Base-by-base conservation (phyloP, 1,140 invertebrate genomes). In the Nylanderia fulva region DNA sequence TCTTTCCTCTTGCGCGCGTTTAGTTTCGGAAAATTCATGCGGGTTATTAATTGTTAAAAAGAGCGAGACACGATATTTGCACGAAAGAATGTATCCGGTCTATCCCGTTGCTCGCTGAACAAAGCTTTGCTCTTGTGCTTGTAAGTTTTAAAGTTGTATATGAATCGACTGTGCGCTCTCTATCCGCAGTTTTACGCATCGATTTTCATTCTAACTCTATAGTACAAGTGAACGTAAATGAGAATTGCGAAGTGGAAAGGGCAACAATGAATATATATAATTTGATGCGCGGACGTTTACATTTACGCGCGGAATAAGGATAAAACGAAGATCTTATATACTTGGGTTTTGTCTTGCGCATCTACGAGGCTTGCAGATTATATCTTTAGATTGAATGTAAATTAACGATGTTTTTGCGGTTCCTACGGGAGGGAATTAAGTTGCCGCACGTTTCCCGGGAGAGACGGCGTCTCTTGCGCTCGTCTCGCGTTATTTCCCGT, bases 41-140 rank as follows among this genome's bases (percentile, higher is more conserved):
- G 58, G 60, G 77, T 86, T 88, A 86, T 89, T 89, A 89, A 89
- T 88, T 86, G 84, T 80, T 84, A 71, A 85, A 69, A 48, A 60
- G 71, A 13, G 8, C 7, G 45, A 39, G 60, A 83, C 39, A 68
- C 24, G 63, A 84, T 83, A 75, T 71, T 88, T 85, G 71, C 85
- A 63, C 45, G 45, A 24, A 63, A 64, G 68, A 64, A 86, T 45
- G 48, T 45, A 39, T 61, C 77, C 33, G 64, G 39, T 29, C 54
- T n/a, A 36, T 36, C 48, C 27, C n/a, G n/a, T n/a, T 60, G 39
- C 5, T 85, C 68, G 48, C 21, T 42, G 4, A 27, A 36, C 54
- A n/a, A 33, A 60, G 54, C 21, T 13, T n/a, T 39, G 54, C 45
- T 9, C 24, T 63, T n/a, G 42, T 36, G 61, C 42, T 52, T 45